Evolutionary conservation across 2,888 invertebrate genomes (phyloP).

Genomic region (Gisinianus flammeolus): DNA sequence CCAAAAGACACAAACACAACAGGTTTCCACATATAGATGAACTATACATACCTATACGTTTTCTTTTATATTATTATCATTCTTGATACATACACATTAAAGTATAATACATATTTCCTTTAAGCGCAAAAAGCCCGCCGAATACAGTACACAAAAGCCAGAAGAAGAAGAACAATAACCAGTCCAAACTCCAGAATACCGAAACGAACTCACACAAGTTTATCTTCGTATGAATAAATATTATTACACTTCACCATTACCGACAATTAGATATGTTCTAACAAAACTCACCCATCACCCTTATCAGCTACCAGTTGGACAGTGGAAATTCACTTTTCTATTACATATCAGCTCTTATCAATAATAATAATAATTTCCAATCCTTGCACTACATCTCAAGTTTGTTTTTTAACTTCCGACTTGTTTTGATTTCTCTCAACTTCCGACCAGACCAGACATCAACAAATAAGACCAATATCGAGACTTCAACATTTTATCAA

Average conservation of each 20-base stretch:
- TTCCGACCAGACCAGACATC: not conserved
- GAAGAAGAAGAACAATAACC: not conserved
- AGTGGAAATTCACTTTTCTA: no score
- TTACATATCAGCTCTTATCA: no score
- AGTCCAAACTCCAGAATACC: not conserved
- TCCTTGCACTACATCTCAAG: no score
- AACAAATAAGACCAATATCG: no score
- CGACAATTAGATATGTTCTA: slow-evolving; percentile 3
- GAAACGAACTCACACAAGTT: not conserved
- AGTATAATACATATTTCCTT: no score
- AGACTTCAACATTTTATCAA: no score
- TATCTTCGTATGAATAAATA: slow-evolving; percentile 3
- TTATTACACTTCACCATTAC: not conserved
- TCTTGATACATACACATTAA: not conserved
- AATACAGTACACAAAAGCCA: not conserved
- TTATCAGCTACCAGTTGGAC: no score
- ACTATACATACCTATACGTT: not conserved
- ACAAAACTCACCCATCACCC: no score
- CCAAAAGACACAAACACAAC: not conserved
- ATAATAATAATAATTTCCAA: no score
- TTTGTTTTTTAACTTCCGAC: not conserved
- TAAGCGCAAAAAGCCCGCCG: not conserved
- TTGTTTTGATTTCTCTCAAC: not conserved
- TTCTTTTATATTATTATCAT: not conserved
- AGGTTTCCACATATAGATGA: not conserved